Evolutionary conservation across 2,797 vertebrate species (phyloP).

Genomic region (Euthynnus affinis): DNA sequence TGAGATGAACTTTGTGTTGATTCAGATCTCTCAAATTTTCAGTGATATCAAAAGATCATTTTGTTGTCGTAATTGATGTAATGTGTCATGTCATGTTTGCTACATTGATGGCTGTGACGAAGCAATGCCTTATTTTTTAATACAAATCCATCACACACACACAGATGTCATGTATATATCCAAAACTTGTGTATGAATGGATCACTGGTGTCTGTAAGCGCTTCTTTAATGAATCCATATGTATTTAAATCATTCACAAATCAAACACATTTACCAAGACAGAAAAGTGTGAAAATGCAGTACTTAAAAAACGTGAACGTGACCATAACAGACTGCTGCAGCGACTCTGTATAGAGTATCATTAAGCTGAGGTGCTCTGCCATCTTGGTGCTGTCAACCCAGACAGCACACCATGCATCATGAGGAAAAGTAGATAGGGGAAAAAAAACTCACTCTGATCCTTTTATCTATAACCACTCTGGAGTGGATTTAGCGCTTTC

Average conservation of each 20-base stretch:
- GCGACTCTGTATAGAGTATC: constrained; percentile 5
- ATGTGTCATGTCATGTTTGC: neutral
- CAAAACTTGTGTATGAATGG: neutral
- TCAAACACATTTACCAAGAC: neutral
- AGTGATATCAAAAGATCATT: neutral
- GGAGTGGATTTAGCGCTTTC: constrained; percentile 78
- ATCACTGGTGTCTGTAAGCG: neutral
- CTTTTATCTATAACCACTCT: constrained; percentile 78
- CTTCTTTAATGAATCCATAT: neutral
- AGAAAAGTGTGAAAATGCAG: constrained; percentile 1
- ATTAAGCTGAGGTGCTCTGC: constrained; percentile 29
- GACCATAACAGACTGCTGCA: neutral
- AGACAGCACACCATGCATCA: constrained; percentile 69
- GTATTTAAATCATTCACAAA: neutral
- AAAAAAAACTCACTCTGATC: constrained; percentile 58
- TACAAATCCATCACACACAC: neutral
- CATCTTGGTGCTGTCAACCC: constrained; percentile 55
- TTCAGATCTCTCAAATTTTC: neutral
- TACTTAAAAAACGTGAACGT: constrained; percentile 13
- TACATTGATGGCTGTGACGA: neutral
- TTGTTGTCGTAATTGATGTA: neutral
- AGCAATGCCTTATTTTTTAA: neutral
- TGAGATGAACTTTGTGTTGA: neutral
- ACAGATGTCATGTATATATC: neutral
- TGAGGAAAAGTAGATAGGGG: constrained; percentile 64